Conservation (phyloP, 2,797 vertebrate species). For the Catamblyrhynchus diadema region DNA sequence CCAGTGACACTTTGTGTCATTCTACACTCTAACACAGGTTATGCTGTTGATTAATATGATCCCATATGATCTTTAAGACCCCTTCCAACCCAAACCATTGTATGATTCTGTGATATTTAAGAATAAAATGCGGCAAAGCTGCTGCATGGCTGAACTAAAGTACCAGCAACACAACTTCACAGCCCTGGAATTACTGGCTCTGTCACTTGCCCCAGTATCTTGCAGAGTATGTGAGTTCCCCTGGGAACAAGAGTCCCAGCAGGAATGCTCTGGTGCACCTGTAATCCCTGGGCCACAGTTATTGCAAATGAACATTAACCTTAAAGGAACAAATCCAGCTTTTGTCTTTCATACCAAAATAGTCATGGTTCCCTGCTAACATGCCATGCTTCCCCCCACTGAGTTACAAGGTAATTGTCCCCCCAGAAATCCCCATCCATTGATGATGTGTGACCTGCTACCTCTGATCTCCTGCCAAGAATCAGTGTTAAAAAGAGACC, state of each 20-base stretch:
- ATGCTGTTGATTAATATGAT: neutral
- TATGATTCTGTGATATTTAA: neutral
- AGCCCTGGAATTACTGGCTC: neutral
- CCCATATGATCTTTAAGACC: neutral
- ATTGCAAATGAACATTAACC: neutral
- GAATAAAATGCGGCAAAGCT: neutral
- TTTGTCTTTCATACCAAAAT: neutral
- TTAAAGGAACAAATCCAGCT: neutral
- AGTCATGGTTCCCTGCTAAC: neutral
- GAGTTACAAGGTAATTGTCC: neutral
- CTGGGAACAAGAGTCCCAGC: neutral
- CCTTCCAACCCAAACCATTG: neutral
- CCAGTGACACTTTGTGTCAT: neutral
- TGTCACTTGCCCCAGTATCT: neutral
- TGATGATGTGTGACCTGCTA: neutral
- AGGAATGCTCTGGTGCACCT: neutral
- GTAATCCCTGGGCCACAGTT: neutral
- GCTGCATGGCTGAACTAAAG: neutral
- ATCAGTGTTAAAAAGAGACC: neutral
- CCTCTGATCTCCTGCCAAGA: neutral
- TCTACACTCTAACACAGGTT: neutral
- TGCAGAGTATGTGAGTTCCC: neutral
- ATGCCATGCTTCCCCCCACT: fast-evolving
- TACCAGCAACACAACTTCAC: neutral
- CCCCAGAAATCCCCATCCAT: fast-evolving